These are phyloP conservation scores for Nymphalis c-album DNA, from an alignment of 2,888 invertebrate species.

Conservation along the genomic window DNA sequence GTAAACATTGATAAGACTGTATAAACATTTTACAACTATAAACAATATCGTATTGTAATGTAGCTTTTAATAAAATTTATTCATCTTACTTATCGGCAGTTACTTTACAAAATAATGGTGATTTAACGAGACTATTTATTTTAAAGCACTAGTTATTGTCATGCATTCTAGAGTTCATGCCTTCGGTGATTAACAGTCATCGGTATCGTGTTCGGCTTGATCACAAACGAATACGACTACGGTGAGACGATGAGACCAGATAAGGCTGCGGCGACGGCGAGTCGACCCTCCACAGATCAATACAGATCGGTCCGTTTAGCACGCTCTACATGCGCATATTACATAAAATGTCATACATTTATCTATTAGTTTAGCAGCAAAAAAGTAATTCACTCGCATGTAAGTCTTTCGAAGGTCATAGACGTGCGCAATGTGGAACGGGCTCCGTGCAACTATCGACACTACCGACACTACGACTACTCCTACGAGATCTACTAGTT, in stretches of 20 bases:
- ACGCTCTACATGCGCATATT: conserved; percentile 10
- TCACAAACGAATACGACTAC: conserved; percentile 50
- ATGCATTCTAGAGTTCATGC: conserved; percentile 65
- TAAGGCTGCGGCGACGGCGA: conserved; percentile 43
- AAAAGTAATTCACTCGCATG: not conserved
- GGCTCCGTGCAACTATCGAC: conserved; percentile 43
- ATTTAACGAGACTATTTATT: conserved; percentile 41
- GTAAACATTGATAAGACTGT: conserved; percentile 37
- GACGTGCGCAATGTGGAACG: not conserved
- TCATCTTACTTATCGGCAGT: conserved; percentile 20
- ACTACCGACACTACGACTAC: conserved; percentile 46
- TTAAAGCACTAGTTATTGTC: conserved; percentile 79
- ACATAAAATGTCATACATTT: not conserved
- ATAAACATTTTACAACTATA: conserved; percentile 45
- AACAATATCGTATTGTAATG: conserved; percentile 30
- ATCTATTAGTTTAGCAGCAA: conserved; percentile 7
- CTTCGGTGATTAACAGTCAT: conserved; percentile 22
- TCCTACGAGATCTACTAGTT: conserved; percentile 68
- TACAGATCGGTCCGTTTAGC: conserved; percentile 8
- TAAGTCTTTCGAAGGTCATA: not conserved
- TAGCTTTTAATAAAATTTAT: conserved; percentile 14
- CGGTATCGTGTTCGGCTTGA: conserved; percentile 21
- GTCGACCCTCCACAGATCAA: conserved; percentile 1
- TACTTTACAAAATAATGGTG: conserved; percentile 12
- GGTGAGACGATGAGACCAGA: conserved; percentile 65